Conservation (phyloP, 2,888 invertebrate species). For the Diabrotica balteata region DNA sequence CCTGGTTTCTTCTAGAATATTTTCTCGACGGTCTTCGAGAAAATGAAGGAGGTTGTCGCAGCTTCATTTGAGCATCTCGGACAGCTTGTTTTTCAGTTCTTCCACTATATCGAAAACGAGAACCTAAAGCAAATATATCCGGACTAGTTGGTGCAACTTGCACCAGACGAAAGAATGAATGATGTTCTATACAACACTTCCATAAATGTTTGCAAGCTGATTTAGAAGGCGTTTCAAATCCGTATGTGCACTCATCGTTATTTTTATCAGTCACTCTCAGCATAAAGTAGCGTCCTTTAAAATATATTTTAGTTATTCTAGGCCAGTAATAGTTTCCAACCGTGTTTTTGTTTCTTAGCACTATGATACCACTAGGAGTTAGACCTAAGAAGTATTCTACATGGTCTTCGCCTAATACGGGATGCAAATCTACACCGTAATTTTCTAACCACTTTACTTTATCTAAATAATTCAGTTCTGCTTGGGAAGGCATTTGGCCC, state of each 20-base stretch:
- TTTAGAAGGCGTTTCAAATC: conserved; percentile 91
- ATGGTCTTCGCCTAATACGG: conserved; percentile 94
- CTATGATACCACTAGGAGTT: conserved; percentile 94
- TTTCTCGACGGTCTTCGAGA: conserved; percentile 70
- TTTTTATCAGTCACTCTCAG: conserved; percentile 94
- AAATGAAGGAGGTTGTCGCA: conserved; percentile 66
- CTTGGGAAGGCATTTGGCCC: conserved; percentile 90
- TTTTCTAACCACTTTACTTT: conserved; percentile 98
- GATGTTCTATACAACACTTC: conserved; percentile 96
- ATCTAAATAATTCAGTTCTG: conserved; percentile 94
- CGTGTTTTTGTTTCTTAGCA: conserved; percentile 92
- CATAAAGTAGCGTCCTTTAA: conserved; percentile 97
- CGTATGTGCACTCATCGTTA: conserved; percentile 95
- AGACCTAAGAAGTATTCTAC: conserved; percentile 93
- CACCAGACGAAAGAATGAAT: conserved; percentile 89
- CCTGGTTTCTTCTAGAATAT: conserved; percentile 69
- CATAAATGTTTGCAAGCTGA: conserved; percentile 94
- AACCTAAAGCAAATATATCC: conserved; percentile 79
- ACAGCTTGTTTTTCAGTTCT: conserved; percentile 69
- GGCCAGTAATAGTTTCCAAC: conserved; percentile 99
- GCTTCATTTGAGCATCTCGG: conserved; percentile 61
- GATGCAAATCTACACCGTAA: conserved; percentile 97
- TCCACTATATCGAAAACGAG: conserved; percentile 76
- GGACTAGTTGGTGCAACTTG: conserved; percentile 79
- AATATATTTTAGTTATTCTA: conserved; percentile 94